These are phyloP conservation scores for Zele albiditarsus DNA, from an alignment of 2,888 invertebrate species.

Conservation along the genomic window DNA sequence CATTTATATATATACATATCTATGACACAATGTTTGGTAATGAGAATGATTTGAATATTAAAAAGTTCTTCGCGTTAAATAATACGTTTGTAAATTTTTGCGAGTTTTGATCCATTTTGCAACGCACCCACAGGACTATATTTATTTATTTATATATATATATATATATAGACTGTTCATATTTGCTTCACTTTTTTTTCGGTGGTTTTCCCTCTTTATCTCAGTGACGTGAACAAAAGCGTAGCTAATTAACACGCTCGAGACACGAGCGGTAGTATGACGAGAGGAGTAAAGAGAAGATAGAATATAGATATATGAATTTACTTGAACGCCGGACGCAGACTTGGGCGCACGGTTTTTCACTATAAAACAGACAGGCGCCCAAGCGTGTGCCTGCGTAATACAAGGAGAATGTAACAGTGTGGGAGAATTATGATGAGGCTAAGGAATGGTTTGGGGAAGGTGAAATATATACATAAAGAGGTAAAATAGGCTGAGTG, in stretches of 20 bases:
- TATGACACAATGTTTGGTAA: background rate
- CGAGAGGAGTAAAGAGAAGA: background rate
- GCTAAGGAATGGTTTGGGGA: slow-evolving; percentile 39
- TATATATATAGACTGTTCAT: slow-evolving; percentile 57
- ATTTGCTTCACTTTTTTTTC: slow-evolving; percentile 62
- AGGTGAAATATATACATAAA: slow-evolving; percentile 28
- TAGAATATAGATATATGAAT: slow-evolving; percentile 38
- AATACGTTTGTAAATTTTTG: background rate
- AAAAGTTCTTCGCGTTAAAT: background rate
- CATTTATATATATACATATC: background rate
- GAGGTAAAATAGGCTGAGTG: slow-evolving; percentile 32
- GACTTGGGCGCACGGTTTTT: slow-evolving; percentile 23
- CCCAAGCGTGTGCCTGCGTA: slow-evolving; percentile 1
- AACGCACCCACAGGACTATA: background rate
- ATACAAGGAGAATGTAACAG: slow-evolving; percentile 6
- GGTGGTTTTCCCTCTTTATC: slow-evolving; percentile 50
- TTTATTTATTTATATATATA: background rate
- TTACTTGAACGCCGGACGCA: slow-evolving; percentile 50
- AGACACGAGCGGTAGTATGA: slow-evolving; percentile 54
- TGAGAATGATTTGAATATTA: background rate
- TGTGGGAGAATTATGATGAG: slow-evolving; percentile 1
- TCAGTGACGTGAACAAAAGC: slow-evolving; percentile 63
- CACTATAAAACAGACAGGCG: slow-evolving; percentile 24
- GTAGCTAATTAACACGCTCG: slow-evolving; percentile 69
- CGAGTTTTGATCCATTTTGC: background rate